Evolutionary conservation across 30 jellyfish, hydroid and myxozoan species (phyloP), one percentile per base, ranked within the genome.

Genomic region (Hydractinia echinata): DNA sequence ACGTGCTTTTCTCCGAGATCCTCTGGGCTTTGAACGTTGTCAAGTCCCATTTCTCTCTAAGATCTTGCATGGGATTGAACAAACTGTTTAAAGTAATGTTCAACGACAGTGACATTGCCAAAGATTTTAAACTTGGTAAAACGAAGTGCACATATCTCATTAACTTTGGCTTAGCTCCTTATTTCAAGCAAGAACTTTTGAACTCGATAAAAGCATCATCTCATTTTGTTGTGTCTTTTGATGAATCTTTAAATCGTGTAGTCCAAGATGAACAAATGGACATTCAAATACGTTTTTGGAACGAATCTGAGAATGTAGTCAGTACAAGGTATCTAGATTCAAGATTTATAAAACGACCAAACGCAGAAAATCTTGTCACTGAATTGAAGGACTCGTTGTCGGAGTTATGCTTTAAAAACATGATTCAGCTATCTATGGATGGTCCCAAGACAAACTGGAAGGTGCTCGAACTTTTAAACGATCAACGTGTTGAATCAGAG

Each of bases 181-280:
- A 66, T 66, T 66, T 66, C 39, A 66, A 66, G 39, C 5, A 5
- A 18, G 76, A 48, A 66, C 39, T 66, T 18, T 18, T 66, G 19
- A 66, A 66, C 8, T 48, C 5, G 39, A 10, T 66, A 18, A 7
- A 66, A 51, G 51, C 39, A 66, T 66, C 76, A 66, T 51, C 76
- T 18, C 8, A n/a, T 66, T 5, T 66, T 66, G 76, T 66, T 51
- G n/a, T n/a, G n/a, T 66, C 76, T 5, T 66, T 18, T 66, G 8
- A 66, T 66, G 76, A 66, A 48, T 66, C 76, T 66, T 18, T 66
- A 51, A 66, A 66, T 66, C 8, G 76, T 58, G 39, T 66, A 66
- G 51, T 66, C 39, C 76, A 66, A 66, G 76, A 66, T 48, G 76
- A 66, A 66, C 8, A 66, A 51, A 66, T 66, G 8, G 76, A 66